Evolutionary conservation across 2,888 invertebrate species (phyloP), one percentile per base, ranked within the genome.

Genomic region (Pherbina coryleti): DNA sequence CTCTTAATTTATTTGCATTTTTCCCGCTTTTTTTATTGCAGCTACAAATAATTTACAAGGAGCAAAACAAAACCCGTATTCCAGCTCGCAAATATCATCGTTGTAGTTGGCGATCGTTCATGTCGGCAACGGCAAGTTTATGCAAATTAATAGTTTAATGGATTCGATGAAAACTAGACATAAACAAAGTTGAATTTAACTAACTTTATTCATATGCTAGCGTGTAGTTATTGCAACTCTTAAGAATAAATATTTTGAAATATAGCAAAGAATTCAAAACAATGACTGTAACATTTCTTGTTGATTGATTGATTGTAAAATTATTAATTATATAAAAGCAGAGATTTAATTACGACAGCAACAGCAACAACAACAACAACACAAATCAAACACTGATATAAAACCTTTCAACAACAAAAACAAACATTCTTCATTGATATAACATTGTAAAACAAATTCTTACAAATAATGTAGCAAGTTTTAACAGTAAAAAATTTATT

Each of bases 21-120:
- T 64, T 67, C 14, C 67, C 66, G 53, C 19, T 60, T 51, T 28
- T 77, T 64, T 71, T 55, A 60, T 79, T 79, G 57, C 78, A 79
- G 78, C 51, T 79, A 79, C 76, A 79, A 79, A 76, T 79, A 79
- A 76, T 60, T 57, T 53, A 51, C 75, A 57, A 62, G 71, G 31
- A 22, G 74, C 72, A 70, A 55, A 55, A 37, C 73, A 66, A 60
- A 57, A 75, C 55, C 60, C 3, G 17, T 28, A 14, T 25, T 67
- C 49, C 70, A 66, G 55, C 31, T 28, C 49, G 53, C 66, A 66
- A n/a, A 60, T 73, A 28, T 22, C 22, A 73, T 55, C 37, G 28
- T 28, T 17, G 49, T 60, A 25, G 57, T 55, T 22, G 44, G 17
- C 28, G 14, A 31, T 57, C 19, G 62, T 51, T 51, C 44, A 17